Base-by-base conservation (phyloP, 1,140 invertebrate genomes). In the Chrysopa pallens region DNA sequence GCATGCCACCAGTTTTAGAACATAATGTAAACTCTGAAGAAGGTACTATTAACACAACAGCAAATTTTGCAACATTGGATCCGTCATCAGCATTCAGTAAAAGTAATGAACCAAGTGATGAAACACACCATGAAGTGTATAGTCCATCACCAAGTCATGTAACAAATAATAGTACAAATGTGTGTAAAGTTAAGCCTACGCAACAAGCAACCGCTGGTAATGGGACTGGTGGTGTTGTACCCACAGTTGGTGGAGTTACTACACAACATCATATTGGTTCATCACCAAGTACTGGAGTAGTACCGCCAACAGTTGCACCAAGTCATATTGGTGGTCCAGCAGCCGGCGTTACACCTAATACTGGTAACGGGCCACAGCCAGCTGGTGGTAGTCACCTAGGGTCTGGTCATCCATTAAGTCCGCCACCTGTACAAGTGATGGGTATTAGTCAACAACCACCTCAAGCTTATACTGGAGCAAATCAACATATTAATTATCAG, bases 101-200 rank as follows among this genome's bases (percentile, higher is more conserved):
- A 40, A 49, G 48, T 27, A 52, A 53, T 33, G 52, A 56, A 38
- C 46, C 53, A 39, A 64, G 58, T 38, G 62, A 64, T 29, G 68
- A 67, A 46, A 68, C 62, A 45, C 17, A 23, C 17, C 72, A 66
- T 43, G 72, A 67, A 51, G 63, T 55, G 14, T 71, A 70, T 50
- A 66, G 55, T 42, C 56, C 67, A 61, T 56, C 64, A 53, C 49
- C 69, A 59, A 58, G 54, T 46, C 54, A 56, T 42, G 43, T 48
- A 9, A 50, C 55, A 27, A 57, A 64, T 28, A 68, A 64, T 8
- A 67, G 68, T 23, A 74, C 72, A 40, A 81, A 81, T 59, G 76
- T 80, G 36, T 81, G 78, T 63, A 78, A 79, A 66, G 77, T 80
- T 52, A 80, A 80, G 63, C 78, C 78, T 48, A 79, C 80, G 54